Percentiles rank a stretch among this genome's conserved stretches.
Evolutionary conservation across 2,888 invertebrate species (phyloP).

Genomic region (Metellina segmentata): DNA sequence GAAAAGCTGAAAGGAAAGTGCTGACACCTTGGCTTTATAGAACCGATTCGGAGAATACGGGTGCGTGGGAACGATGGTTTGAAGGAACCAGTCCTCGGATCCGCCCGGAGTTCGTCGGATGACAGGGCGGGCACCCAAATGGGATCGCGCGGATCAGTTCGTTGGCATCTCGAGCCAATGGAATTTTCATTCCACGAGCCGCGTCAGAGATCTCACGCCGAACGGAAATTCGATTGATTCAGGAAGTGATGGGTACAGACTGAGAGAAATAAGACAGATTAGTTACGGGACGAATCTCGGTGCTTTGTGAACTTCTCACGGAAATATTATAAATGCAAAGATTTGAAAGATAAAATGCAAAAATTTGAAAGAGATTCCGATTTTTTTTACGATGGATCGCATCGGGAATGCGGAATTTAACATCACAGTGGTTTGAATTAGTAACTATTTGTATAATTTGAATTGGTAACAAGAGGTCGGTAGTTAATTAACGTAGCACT

Average conservation of each 20-base stretch:
- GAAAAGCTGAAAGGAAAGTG: not conserved
- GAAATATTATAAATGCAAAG: too few species aligned
- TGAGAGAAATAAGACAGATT: not conserved
- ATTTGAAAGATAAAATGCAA: too few species aligned
- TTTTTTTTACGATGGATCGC: too few species aligned
- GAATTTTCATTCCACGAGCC: not conserved
- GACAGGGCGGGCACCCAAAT: not conserved
- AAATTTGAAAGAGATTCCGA: too few species aligned
- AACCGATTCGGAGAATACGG: not conserved
- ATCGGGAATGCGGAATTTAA: too few species aligned
- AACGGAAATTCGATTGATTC: too few species aligned
- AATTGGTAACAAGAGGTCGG: too few species aligned
- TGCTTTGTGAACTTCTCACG: not conserved
- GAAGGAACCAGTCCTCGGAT: conserved; percentile 41
- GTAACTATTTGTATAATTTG: too few species aligned
- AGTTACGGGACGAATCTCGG: not conserved
- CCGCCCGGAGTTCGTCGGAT: conserved; percentile 19
- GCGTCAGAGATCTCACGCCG: not conserved
- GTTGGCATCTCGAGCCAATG: not conserved
- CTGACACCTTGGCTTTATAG: conserved; percentile 12
- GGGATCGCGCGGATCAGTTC: conserved; percentile 5
- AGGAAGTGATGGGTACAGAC: not conserved
- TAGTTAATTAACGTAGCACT: too few species aligned
- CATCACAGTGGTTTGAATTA: too few species aligned
- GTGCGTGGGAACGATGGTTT: conserved; percentile 40